These are phyloP conservation scores for Platichthys flesus DNA, from an alignment of 2,113 vertebrate genomes.

Conservation along the genomic window DNA sequence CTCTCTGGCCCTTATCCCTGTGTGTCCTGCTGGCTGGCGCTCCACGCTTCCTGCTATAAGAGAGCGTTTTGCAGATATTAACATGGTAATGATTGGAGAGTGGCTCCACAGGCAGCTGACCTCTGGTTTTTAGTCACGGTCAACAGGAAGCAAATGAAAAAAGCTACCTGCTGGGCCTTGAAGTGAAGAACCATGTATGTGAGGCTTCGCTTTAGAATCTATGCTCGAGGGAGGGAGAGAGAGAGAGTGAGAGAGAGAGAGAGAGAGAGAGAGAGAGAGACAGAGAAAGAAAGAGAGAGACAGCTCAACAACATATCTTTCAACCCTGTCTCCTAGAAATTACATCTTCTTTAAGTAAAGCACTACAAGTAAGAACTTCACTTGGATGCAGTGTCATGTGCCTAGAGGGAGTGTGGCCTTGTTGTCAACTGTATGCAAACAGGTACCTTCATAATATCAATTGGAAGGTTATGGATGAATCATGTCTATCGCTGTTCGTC, in stretches of 20 bases:
- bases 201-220: conserved; percentile 8
- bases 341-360: neutral
- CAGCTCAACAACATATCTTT: neutral
- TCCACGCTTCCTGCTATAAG: conserved; percentile 3
- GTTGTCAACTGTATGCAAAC: neutral
- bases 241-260: neutral
- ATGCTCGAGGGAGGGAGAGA: neutral
- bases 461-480: neutral
- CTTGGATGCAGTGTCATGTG: neutral
- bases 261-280: neutral
- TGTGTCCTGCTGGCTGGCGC: conserved; percentile 17
- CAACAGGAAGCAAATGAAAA: conserved; percentile 57
- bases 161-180: conserved; percentile 57
- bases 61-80: conserved; percentile 61
- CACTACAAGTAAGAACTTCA: neutral
- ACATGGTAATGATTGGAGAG: conserved; percentile 62
- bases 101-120: conserved; percentile 49
- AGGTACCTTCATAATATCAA: neutral
- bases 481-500: neutral
- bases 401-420: neutral
- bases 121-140: conserved; percentile 49
- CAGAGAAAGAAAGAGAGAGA: neutral
- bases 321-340: neutral
- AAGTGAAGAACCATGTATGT: conserved; percentile 41
- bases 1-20: conserved; percentile 4